Evolutionary conservation across 2,888 invertebrate genomes (phyloP), one percentile per base, ranked within the genome.

Genomic region (Drosophila suboccidentalis): DNA sequence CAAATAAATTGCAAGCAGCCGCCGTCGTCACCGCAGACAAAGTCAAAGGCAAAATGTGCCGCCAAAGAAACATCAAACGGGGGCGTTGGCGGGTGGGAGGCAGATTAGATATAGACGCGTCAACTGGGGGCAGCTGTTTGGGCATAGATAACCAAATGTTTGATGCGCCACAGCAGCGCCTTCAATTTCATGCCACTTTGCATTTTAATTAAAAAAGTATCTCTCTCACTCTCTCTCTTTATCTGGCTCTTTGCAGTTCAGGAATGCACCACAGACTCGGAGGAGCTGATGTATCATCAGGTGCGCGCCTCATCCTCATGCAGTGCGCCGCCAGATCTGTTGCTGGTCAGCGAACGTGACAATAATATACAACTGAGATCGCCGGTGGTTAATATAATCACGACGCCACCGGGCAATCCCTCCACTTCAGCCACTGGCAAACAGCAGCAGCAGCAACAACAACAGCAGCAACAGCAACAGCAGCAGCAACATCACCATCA

Each of bases 231-330:
- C 26, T 19, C 36, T 63, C 49, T 59, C 29, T 26, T 2, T 15
- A 32, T 63, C 49, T 59, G 22, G 66, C 17, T 50, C 29, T 26
- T 6, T 94, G 38, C 93, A 95, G 95, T 95, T 51, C 94, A 94
- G 77, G 95, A 95, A 91, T 94, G 95, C 90, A 94, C 95, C 68
- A 95, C 95, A 44, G 96, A 96, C 89, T 95, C 95, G 0, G 96
- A 96, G 84, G 96, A 96, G 91, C 92, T 96, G 91, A 94, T 96
- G 89, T 95, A 95, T 49, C 92, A 92, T 79, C 93, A 92, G 78
- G 92, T 92, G 47, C 93, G 95, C 46, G 94, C 95, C 44, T 94
- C 94, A 47, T 95, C 95, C 13, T 94, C 95, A 38, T 95, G 95
- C 80, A 95, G 95, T 51, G 95, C 95, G 8, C 95, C 95, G 10